Percentiles rank a stretch among this genome's conserved stretches.
These are phyloP conservation scores for Chelon labrosus DNA, from an alignment of 2,797 vertebrate species.

Conservation along the genomic window DNA sequence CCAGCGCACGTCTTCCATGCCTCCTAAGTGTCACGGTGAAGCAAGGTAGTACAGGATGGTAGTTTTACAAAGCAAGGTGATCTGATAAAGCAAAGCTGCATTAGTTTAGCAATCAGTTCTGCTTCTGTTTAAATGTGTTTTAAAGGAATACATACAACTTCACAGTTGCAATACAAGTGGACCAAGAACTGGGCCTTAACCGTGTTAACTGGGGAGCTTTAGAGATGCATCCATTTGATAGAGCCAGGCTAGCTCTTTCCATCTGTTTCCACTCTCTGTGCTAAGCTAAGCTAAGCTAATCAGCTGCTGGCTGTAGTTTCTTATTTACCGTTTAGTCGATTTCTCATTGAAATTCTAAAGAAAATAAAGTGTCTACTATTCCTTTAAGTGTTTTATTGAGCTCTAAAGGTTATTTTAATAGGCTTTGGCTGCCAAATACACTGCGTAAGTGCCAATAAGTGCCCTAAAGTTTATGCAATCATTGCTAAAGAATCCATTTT, in stretches of 20 bases:
- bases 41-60: background rate
- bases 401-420: background rate
- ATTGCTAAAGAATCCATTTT: background rate
- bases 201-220: background rate
- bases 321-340: background rate
- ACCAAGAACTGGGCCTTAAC: background rate
- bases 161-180: background rate
- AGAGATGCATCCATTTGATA: constrained; percentile 1
- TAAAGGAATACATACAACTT: constrained; percentile 9
- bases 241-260: background rate
- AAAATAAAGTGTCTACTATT: background rate
- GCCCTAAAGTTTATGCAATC: constrained; percentile 66
- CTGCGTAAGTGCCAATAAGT: background rate
- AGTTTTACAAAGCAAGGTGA: background rate
- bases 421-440: background rate
- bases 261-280: constrained; percentile 8
- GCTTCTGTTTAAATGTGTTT: background rate
- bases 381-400: background rate
- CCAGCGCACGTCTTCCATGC: constrained; percentile 21
- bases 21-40: constrained; percentile 42
- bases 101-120: background rate
- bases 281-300: constrained; percentile 25
- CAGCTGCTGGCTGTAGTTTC: constrained; percentile 11
- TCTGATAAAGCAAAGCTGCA: too few species aligned
- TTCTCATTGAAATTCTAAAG: background rate